These are phyloP conservation scores for Apocrypta bakeri DNA, from an alignment of 1,140 invertebrate species.

Conservation along the genomic window DNA sequence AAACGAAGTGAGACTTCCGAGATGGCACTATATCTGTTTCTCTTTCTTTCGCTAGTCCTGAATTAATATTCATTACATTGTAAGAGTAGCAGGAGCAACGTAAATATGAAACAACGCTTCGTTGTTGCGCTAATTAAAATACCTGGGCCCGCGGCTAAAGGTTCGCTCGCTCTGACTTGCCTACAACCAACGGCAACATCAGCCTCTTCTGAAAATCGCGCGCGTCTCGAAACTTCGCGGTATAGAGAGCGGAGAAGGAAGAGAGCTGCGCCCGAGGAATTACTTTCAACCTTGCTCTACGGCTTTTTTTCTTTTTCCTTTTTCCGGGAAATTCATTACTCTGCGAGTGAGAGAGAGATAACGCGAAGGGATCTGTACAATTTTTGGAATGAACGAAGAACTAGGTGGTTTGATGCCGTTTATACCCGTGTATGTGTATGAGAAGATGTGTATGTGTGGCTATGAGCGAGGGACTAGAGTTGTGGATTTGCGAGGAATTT, in stretches of 20 bases:
- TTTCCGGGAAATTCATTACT: slow-evolving; percentile 50
- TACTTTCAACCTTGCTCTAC: slow-evolving; percentile 37
- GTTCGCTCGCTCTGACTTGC: slow-evolving; percentile 1
- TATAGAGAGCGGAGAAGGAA: slow-evolving; percentile 8
- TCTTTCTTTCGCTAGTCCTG: slow-evolving; percentile 1
- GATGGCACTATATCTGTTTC: slow-evolving; percentile 5
- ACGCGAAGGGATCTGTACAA: neutral
- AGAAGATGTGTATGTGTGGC: neutral
- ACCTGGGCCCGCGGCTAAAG: slow-evolving; percentile 59
- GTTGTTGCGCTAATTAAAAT: slow-evolving; percentile 70
- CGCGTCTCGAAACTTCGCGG: neutral
- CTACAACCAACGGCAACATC: neutral
- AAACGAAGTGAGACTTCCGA: neutral
- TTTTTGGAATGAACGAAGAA: neutral
- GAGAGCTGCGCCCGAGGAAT: slow-evolving; percentile 26
- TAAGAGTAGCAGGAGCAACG: slow-evolving; percentile 54
- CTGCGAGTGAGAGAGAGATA: slow-evolving; percentile 1
- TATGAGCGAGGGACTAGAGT: neutral
- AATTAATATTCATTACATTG: slow-evolving; percentile 69
- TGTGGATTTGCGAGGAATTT: slow-evolving; percentile 20
- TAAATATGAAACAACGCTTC: slow-evolving; percentile 65
- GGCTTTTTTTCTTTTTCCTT: slow-evolving; percentile 42
- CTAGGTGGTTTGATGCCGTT: slow-evolving; percentile 16
- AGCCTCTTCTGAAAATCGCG: neutral
- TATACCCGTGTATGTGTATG: neutral